Evolutionary conservation across 1,140 invertebrate species (phyloP).

Genomic region (Littorina saxatilis): DNA sequence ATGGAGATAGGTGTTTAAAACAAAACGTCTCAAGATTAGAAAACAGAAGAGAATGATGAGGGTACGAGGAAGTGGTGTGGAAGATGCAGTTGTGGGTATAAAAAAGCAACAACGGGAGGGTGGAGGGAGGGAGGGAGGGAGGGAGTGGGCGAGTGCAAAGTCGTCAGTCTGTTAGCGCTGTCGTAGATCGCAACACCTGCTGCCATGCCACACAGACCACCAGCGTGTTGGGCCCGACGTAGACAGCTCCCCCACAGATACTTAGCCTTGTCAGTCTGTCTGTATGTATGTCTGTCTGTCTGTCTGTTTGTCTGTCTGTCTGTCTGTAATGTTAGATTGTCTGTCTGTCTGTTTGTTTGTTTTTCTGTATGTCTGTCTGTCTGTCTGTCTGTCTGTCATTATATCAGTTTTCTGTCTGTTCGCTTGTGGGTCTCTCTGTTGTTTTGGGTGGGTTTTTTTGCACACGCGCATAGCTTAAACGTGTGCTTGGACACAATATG

Average conservation of each 20-base stretch:
- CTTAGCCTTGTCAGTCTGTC: no score
- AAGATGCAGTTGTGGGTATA: no score
- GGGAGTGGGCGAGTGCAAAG: not conserved
- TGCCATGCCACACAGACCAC: not conserved
- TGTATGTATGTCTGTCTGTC: not conserved
- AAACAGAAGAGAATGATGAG: not conserved
- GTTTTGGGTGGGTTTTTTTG: no score
- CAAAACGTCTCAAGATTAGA: no score
- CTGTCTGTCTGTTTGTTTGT: not conserved
- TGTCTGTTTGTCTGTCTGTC: not conserved
- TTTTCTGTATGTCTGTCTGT: slow-evolving; percentile 28
- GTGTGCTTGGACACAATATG: no score
- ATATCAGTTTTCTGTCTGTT: not conserved
- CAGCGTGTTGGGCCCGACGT: not conserved
- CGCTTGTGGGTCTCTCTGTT: not conserved
- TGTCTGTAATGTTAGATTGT: not conserved
- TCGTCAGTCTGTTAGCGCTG: not conserved
- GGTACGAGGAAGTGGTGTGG: no score
- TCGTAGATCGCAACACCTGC: not conserved
- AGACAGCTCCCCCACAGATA: no score
- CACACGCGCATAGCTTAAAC: no score
- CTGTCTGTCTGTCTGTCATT: slow-evolving; percentile 22
- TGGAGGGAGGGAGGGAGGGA: not conserved
- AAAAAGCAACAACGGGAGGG: no score
- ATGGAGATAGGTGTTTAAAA: not conserved